Percentiles rank a stretch among this genome's conserved stretches.
These are phyloP conservation scores for Amyelois transitella DNA, from an alignment of 1,140 invertebrate species.

Conservation along the genomic window DNA sequence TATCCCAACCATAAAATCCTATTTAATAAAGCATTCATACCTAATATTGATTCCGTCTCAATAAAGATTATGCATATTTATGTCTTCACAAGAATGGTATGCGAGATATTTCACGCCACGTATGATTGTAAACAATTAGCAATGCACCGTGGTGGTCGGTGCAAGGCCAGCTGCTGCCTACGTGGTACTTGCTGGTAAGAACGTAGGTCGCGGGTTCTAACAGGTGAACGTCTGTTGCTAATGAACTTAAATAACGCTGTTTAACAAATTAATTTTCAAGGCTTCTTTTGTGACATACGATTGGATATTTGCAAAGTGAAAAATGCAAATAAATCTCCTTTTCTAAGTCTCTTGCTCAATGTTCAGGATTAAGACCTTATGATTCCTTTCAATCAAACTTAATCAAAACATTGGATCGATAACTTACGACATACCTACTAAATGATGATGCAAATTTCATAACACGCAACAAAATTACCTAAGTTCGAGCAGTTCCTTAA, in stretches of 20 bases:
- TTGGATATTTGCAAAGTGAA: too few relatives aligned
- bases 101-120: not conserved
- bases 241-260: not conserved
- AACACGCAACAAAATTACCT: not conserved
- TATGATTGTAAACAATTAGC: slow-evolving; percentile 10
- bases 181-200: too few relatives aligned
- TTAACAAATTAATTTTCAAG: not conserved
- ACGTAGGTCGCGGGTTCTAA: slow-evolving; percentile 22
- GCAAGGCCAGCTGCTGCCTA: slow-evolving; percentile 48
- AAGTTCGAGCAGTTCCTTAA: too few relatives aligned
- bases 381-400: not conserved
- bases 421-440: not conserved
- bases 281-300: too few relatives aligned
- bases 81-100: not conserved
- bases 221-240: slow-evolving; percentile 28
- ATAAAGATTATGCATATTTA: not conserved
- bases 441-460: not conserved
- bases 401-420: not conserved
- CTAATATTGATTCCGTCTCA: not conserved
- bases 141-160: slow-evolving; percentile 10
- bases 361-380: too few relatives aligned
- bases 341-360: too few relatives aligned
- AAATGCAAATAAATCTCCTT: too few relatives aligned
- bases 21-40: not conserved
- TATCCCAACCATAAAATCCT: not conserved